These are phyloP conservation scores for Odontomachus brunneus DNA, from an alignment of 1,140 invertebrate species.

Conservation along the genomic window DNA sequence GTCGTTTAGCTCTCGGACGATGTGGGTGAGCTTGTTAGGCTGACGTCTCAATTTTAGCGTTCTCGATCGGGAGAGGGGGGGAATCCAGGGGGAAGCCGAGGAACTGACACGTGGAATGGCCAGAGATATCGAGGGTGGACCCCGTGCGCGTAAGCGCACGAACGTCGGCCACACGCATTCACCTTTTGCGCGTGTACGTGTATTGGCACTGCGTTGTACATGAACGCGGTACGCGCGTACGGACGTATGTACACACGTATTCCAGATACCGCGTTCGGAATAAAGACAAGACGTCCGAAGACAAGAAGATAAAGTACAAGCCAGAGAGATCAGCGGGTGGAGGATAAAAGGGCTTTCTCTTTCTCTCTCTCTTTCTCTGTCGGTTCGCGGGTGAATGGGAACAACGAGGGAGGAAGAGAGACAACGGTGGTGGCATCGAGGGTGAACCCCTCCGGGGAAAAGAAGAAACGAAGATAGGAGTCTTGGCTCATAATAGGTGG, in stretches of 20 bases:
- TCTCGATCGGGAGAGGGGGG: slow-evolving; percentile 58
- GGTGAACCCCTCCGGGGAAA: slow-evolving; percentile 72
- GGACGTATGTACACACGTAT: background rate
- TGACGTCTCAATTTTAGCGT: slow-evolving; percentile 80
- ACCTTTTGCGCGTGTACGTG: background rate
- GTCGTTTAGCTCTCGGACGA: slow-evolving; percentile 73
- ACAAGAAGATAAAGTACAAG: slow-evolving; percentile 52
- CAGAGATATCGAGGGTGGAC: slow-evolving; percentile 1
- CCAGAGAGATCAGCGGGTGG: slow-evolving; percentile 2
- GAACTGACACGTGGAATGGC: background rate
- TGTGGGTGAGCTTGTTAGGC: slow-evolving; percentile 78
- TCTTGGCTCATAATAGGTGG: slow-evolving; percentile 85
- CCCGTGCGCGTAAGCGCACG: slow-evolving; percentile 25
- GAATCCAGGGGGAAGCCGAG: slow-evolving; percentile 49
- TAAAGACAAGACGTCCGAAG: slow-evolving; percentile 38
- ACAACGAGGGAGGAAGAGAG: slow-evolving; percentile 7
- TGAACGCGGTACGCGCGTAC: background rate
- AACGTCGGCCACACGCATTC: slow-evolving; percentile 45
- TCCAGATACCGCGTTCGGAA: slow-evolving; percentile 36
- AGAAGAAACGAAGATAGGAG: slow-evolving; percentile 83
- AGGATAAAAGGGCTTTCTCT: slow-evolving; percentile 38
- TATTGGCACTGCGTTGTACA: background rate
- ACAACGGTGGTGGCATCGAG: slow-evolving; percentile 38
- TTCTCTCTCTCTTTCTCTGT: background rate
- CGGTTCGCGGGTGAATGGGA: background rate